phyloP scores from a whole-genome alignment of 2,888 invertebrate species.

The Orchestes rusci region DNA sequence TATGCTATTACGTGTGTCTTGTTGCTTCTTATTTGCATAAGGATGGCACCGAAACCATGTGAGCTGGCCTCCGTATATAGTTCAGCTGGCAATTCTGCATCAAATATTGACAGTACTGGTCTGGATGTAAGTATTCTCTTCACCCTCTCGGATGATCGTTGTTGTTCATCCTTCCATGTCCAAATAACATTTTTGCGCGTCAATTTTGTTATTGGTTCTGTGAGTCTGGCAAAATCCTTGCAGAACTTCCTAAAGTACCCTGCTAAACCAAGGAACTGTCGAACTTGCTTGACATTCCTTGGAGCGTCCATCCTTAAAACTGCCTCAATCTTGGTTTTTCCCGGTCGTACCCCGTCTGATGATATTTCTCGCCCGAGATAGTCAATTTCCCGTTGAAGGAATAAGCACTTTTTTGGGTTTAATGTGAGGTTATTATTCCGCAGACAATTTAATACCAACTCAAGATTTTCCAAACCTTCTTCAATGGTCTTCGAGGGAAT shows the following conservation, averaged over 20 bases:
- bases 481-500: no score
- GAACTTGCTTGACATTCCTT: not conserved
- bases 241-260: not conserved
- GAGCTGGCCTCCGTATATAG: conserved; percentile 5
- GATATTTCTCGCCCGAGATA: not conserved
- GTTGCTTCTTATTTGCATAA: not conserved
- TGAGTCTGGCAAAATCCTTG: not conserved
- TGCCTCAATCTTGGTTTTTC: not conserved
- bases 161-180: not conserved
- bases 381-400: no score
- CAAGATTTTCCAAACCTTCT: no score
- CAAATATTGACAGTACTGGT: conserved; percentile 1
- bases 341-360: not conserved
- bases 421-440: no score
- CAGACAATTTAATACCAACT: no score
- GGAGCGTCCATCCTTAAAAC: not conserved
- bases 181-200: not conserved
- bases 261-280: no score
- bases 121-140: no score
- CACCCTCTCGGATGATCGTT: not conserved
- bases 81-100: not conserved
- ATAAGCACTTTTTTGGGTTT: no score
- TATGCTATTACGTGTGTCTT: conserved; percentile 1
- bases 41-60: conserved; percentile 2
- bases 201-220: not conserved